A percentile compares a stretch with the other conserved stretches of the same genome.
phyloP scores from a whole-genome alignment of 2,797 vertebrate species.

The Anabacerthia variegaticeps region DNA sequence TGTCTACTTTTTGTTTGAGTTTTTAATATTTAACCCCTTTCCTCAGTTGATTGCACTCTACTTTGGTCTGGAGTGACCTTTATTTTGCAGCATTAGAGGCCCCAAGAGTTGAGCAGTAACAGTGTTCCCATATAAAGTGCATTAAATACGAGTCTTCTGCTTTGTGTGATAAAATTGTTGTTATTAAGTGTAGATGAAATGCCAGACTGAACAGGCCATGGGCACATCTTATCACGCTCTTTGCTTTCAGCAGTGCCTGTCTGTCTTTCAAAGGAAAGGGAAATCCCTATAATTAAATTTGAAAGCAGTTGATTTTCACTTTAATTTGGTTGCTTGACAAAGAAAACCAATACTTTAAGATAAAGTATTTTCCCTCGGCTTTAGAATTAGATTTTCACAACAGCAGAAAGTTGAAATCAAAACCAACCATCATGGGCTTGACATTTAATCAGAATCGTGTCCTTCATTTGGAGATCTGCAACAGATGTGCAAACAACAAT shows the following conservation, averaged over 20 bases:
- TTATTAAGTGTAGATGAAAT: background rate
- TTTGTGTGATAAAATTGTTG: background rate
- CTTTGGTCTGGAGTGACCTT: slow-evolving; percentile 20
- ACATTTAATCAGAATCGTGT: background rate
- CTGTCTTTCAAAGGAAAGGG: background rate
- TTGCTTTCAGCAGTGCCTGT: background rate
- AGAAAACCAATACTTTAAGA: background rate
- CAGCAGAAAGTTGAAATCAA: slow-evolving; percentile 18
- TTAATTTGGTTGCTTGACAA: background rate
- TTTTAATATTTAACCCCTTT: slow-evolving; percentile 57
- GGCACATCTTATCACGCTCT: background rate
- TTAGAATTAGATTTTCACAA: background rate
- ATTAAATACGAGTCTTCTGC: background rate
- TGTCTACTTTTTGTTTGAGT: background rate
- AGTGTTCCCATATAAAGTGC: background rate
- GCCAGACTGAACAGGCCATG: background rate
- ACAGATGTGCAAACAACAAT: background rate
- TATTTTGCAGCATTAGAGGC: background rate
- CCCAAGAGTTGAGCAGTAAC: background rate
- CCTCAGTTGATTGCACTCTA: background rate
- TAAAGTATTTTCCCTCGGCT: background rate
- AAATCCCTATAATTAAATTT: slow-evolving; percentile 1
- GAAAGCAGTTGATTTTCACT: slow-evolving; percentile 28
- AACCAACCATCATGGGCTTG: background rate
- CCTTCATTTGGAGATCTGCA: background rate